Base-by-base conservation (phyloP, 2,888 invertebrate genomes). In the Baccha elongata region DNA sequence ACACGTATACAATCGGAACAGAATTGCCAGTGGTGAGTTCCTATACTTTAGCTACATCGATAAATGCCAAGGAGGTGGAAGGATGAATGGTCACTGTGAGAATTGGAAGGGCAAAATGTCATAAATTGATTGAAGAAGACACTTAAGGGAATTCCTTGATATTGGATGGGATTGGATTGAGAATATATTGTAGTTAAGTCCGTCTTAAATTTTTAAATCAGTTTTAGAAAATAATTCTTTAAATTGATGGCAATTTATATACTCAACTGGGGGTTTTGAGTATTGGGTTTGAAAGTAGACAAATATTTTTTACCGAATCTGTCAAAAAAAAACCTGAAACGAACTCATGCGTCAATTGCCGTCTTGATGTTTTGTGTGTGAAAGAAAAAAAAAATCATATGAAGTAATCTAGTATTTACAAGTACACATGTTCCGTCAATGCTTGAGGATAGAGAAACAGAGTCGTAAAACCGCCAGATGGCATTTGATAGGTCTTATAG, bases 91-190 rank as follows among this genome's bases (percentile, higher is more conserved):
- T 15, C 58, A 58, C 23, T 58, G 23, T 58, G 71, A 42, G 53
- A 65, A 50, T 64, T 48, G 71, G 40, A 71, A 46, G 75, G 68
- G 55, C 55, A 64, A 76, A 76, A 72, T 78, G 78, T 78, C 83
- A 68, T 83, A 78, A 78, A 83, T 78, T 68, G 83, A 78, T 83
- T 83, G 78, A 68, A 67, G 68, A 21, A 65, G 64, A 83, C 68
- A 73, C 78, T 78, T 78, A 37, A 73, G 76, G 83, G 81, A 81
- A 65, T 71, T 71, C 37, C 52, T 35, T 23, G 50, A 48, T 81
- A 74, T 71, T 81, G 58, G 60, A 67, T 71, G 65, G 52, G 53
- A 65, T 60, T 44, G n/a, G n/a, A n/a, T n/a, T n/a, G n/a, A n/a
- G n/a, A n/a, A n/a, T n/a, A n/a, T n/a, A n/a, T n/a, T n/a, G n/a